Evolutionary conservation across 2,113 vertebrate genomes (phyloP), one percentile per base, ranked within the genome.

Genomic region (Strix uralensis): DNA sequence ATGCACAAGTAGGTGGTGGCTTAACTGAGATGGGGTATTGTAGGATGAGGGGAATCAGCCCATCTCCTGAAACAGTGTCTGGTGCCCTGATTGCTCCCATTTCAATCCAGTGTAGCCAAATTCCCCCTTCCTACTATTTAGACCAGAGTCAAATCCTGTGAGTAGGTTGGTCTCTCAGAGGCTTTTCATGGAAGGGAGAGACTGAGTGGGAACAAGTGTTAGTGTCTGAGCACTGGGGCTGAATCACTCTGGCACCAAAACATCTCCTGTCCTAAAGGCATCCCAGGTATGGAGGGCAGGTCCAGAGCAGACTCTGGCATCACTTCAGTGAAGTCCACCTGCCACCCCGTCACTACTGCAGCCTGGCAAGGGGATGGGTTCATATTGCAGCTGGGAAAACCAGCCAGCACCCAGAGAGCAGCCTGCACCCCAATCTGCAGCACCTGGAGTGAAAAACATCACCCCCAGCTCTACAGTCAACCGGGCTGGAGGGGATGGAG

Each of bases 151-250:
- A 1, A 57, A 57, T 47, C 54, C 55, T 38, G 18, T 1, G 11
- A 36, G 14, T 23, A 7, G 17, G 55, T 22, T 85, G 44, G n/a
- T 58, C 57, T 52, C 66, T 66, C 27, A 25, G 51, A 72, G 13
- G 4, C 5, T 51, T 51, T 72, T 44, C 73, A 6, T 13, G 10
- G 57, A 42, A 78, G 30, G 57, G 27, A 20, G 49, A 65, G 25
- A 51, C 26, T 0, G 0, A 51, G 18, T 38, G 32, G 27, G 9
- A 38, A 11, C 4, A 15, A 26, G 18, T 5, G 3, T 65, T 49
- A 25, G 18, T 21, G 23, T 29, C n/a, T 40, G 23, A 67, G 38
- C 52, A 18, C 1, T 49, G 29, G 40, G 34, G n/a, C n/a, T 51
- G n/a, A 54, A 52, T 34, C 2, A 1, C 20, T 66, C 51, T 11